Base-by-base conservation (phyloP, 2,113 vertebrate species). In the Pteronura brasiliensis region DNA sequence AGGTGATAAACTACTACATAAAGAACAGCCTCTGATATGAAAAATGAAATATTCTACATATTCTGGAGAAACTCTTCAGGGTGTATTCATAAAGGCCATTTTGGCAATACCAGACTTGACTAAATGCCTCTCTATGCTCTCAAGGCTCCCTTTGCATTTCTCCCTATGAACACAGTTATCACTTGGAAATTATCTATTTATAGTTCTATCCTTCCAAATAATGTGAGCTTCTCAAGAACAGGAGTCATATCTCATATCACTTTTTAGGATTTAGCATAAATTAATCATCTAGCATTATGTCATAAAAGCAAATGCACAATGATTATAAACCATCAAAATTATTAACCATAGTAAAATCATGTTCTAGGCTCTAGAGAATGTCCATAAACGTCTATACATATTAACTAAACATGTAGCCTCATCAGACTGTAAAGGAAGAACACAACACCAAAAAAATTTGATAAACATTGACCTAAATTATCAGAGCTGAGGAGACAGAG, bases 21-120 rank as follows among this genome's bases (percentile, higher is more conserved):
- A 36, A 90, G 42, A 89, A 77, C 27, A 82, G 34, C 29, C 49
- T 94, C 74, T 83, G 59, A 34, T 27, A 87, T 69, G 42, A 90
- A 94, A 95, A 94, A 71, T 86, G 21, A 97, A 97, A 36, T 55
- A 80, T 1, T 77, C 14, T 10, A 18, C 49, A 4, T 42, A 65
- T 71, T 93, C 74, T 87, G 29, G 42, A 95, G 77, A 92, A 89
- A 93, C 44, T 83, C 42, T 71, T 88, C n/a, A 76, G 27, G 59
- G 67, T 89, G 84, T 71, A 85, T 76, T 80, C 42, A 71, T 34
- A 57, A 83, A 49, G 61, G 17, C 34, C 29, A 42, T 83, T 71
- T 65, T 83, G 52, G 61, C 29, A 65, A 65, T 55, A 55, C n/a
- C 39, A 92, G 49, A 44, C 9, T 44, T 74, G 17, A 4, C 57